phyloP scores from a whole-genome alignment of 2,113 vertebrate genomes.

The Odocoileus hemionus region DNA sequence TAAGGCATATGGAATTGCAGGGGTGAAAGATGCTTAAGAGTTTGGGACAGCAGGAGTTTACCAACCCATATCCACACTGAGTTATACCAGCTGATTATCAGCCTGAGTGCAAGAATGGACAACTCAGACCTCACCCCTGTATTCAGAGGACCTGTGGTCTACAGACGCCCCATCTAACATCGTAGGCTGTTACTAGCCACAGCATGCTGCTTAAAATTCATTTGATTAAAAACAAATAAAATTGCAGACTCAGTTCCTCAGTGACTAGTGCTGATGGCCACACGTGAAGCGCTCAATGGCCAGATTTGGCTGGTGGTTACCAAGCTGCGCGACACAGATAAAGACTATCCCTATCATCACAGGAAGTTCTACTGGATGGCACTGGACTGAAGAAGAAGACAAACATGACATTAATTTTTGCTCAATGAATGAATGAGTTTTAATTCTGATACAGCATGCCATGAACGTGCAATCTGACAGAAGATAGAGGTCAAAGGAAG shows the following conservation, averaged over 20 bases:
- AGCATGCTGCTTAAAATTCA: neutral
- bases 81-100: neutral
- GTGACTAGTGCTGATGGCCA: neutral
- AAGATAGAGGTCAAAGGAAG: neutral
- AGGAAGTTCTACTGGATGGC: neutral
- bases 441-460: neutral
- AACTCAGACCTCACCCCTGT: accelerated
- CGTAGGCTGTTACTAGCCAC: neutral
- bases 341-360: neutral
- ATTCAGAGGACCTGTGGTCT: neutral
- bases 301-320: neutral
- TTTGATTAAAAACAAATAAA: neutral
- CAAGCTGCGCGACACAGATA: neutral
- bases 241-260: neutral
- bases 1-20: neutral
- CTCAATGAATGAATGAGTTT: neutral
- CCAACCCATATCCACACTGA: neutral
- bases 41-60: neutral
- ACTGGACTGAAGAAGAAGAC: neutral
- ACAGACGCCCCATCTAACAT: neutral
- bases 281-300: neutral
- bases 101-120: neutral
- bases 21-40: neutral
- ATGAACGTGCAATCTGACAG: neutral
- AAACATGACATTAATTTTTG: neutral